Evolutionary conservation across 1,140 invertebrate genomes (phyloP).

Genomic region (Elymnias hypermnestra): DNA sequence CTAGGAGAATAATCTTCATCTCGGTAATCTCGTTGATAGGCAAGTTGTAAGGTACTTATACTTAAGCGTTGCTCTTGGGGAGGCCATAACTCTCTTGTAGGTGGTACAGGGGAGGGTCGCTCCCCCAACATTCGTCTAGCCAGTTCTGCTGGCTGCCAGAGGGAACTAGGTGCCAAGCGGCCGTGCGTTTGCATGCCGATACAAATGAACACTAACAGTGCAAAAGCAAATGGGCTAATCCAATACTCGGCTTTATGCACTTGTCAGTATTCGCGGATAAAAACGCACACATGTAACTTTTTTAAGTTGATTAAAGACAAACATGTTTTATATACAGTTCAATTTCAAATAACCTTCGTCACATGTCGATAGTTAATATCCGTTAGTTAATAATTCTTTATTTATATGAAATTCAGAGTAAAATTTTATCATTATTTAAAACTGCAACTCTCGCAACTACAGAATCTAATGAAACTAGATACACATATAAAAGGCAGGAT

Average conservation of each 20-base stretch:
- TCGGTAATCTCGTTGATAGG: slow-evolving; percentile 49
- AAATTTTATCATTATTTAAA: neutral
- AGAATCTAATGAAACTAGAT: too few species aligned
- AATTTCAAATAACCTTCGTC: neutral
- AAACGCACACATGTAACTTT: slow-evolving; percentile 30
- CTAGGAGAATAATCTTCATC: slow-evolving; percentile 44
- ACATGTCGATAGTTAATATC: too few species aligned
- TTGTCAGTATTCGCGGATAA: slow-evolving; percentile 57
- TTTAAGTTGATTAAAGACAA: slow-evolving; percentile 53
- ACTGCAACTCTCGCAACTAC: too few species aligned
- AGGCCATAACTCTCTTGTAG: slow-evolving; percentile 62
- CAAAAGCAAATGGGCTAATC: slow-evolving; percentile 48
- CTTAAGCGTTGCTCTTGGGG: slow-evolving; percentile 49
- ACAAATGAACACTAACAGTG: slow-evolving; percentile 45
- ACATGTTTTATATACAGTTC: slow-evolving; percentile 1
- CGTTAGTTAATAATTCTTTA: too few species aligned
- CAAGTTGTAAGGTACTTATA: slow-evolving; percentile 63
- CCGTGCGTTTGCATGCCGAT: slow-evolving; percentile 65
- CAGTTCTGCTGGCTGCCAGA: slow-evolving; percentile 63
- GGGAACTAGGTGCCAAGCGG: slow-evolving; percentile 56
- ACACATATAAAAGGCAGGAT: too few species aligned
- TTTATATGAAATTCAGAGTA: too few species aligned
- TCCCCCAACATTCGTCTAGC: slow-evolving; percentile 63
- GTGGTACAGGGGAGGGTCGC: slow-evolving; percentile 58
- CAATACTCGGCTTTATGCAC: slow-evolving; percentile 61